phyloP scores from a whole-genome alignment of 2,888 invertebrate species.

The Cinara cedri region DNA sequence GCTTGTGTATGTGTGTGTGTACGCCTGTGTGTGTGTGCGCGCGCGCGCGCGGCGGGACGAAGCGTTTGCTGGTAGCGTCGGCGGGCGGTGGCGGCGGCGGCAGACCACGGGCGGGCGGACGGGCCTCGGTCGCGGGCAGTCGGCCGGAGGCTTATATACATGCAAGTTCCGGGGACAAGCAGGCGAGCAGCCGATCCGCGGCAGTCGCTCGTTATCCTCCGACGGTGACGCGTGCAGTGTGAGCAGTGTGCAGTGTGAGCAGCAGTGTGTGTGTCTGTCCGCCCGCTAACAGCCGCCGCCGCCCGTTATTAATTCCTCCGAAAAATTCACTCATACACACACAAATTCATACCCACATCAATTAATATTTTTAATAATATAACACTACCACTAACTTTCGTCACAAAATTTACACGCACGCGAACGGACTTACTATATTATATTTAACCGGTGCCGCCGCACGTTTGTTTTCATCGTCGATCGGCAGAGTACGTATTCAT shows the following conservation, averaged over 20 bases:
- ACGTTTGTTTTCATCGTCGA: not conserved
- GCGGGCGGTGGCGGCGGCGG: not conserved
- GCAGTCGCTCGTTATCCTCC: conserved; percentile 54
- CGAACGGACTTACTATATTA: no score
- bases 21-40: no score
- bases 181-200: conserved; percentile 53
- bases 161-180: conserved; percentile 54
- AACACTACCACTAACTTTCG: no score
- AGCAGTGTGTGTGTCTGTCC: not conserved
- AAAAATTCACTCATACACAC: not conserved
- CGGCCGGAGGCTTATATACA: conserved; percentile 21
- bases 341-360: not conserved
- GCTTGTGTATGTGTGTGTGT: no score
- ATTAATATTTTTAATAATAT: no score
- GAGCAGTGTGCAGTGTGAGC: not conserved
- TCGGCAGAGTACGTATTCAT: not conserved
- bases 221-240: conserved; percentile 39
- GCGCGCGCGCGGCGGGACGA: not conserved
- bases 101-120: conserved; percentile 2
- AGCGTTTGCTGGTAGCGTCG: no score
- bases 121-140: not conserved
- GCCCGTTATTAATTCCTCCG: not conserved
- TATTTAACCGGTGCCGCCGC: no score
- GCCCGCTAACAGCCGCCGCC: not conserved
- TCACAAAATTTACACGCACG: no score